These are phyloP conservation scores for Silurus aristotelis DNA, from an alignment of 2,797 vertebrate species.

Conservation along the genomic window DNA sequence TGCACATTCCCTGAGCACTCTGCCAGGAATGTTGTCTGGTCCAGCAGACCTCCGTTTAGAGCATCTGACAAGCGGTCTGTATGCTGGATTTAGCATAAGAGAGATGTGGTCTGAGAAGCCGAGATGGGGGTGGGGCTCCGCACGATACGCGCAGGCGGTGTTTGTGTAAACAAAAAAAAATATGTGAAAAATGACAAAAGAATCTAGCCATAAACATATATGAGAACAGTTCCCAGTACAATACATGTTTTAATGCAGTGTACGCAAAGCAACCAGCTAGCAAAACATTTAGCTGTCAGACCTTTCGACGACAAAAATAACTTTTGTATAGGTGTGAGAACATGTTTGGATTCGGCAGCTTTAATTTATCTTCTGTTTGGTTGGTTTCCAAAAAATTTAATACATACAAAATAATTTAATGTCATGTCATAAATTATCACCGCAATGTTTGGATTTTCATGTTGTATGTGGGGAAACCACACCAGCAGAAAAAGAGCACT, in stretches of 20 bases:
- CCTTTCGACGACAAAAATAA: background rate
- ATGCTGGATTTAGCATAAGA: too few relatives aligned
- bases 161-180: too few relatives aligned
- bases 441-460: background rate
- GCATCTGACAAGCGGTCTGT: too few relatives aligned
- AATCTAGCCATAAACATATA: background rate
- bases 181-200: too few relatives aligned
- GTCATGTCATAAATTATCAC: background rate
- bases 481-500: background rate
- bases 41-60: too few relatives aligned
- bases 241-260: background rate
- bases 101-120: too few relatives aligned
- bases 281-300: background rate
- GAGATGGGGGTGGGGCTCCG: too few relatives aligned
- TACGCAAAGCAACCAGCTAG: background rate
- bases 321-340: background rate
- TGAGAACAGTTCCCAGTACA: background rate
- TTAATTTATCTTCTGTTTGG: background rate
- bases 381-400: background rate
- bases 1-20: too few relatives aligned
- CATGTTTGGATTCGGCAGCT: background rate
- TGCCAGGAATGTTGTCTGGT: too few relatives aligned
- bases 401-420: background rate
- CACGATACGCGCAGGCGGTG: too few relatives aligned
- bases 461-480: background rate